Evolutionary conservation across 2,797 vertebrate genomes (phyloP).

Genomic region (Neosilurus mollespiculum): DNA sequence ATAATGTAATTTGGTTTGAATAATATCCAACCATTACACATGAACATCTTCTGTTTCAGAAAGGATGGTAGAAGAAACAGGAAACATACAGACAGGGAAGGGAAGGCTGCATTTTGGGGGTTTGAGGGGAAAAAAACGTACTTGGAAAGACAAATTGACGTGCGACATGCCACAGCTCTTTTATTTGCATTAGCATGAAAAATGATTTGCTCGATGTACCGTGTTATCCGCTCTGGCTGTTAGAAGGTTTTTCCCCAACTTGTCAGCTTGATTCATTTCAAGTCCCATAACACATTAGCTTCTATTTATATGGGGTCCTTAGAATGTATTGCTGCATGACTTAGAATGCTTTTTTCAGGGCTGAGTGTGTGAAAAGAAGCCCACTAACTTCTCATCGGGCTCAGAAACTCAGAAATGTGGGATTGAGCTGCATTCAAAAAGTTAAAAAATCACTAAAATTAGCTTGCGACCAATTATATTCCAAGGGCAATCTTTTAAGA

Average conservation of each 20-base stretch:
- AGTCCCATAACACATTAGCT: not conserved
- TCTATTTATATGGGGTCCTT: not conserved
- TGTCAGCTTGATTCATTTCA: not conserved
- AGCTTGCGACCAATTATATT: not conserved
- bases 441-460: not conserved
- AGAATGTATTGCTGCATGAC: not conserved
- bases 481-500: not conserved
- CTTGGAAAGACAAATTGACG: constrained; percentile 5
- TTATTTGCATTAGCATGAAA: constrained; percentile 23
- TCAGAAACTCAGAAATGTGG: not conserved
- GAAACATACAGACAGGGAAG: not conserved
- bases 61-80: not conserved
- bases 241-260: constrained; percentile 2
- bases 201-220: constrained; percentile 23
- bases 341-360: not conserved
- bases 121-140: not conserved
- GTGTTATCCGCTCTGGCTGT: constrained; percentile 2
- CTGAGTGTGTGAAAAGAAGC: not conserved
- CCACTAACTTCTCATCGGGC: not conserved
- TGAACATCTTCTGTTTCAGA: not conserved
- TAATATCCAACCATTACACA: not conserved
- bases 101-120: not conserved
- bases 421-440: not conserved
- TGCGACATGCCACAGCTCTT: constrained; percentile 24
- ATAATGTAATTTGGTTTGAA: not conserved